phyloP scores from a whole-genome alignment of 1,140 invertebrate species.

The Macrobrachium rosenbergii region DNA sequence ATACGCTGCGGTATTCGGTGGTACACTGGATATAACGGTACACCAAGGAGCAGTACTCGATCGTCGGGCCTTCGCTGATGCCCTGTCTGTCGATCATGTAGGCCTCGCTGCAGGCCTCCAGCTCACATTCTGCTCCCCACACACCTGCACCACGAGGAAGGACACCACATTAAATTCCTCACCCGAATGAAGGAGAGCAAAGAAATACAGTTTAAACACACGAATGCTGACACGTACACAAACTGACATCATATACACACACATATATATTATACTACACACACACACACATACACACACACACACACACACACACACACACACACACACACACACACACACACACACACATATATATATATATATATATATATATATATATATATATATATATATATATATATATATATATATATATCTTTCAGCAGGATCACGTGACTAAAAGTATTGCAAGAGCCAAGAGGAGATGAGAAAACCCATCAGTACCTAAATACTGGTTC shows the following conservation, averaged over 20 bases:
- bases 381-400: too few species aligned
- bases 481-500: too few species aligned
- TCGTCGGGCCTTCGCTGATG: slow-evolving; percentile 31
- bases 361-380: too few species aligned
- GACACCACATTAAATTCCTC: too few species aligned
- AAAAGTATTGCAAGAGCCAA: too few species aligned
- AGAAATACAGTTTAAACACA: background rate
- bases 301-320: slow-evolving; percentile 11
- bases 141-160: slow-evolving; percentile 29
- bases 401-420: too few species aligned
- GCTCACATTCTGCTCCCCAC: slow-evolving; percentile 27
- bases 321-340: slow-evolving; percentile 11
- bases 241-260: too few species aligned
- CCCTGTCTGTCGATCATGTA: slow-evolving; percentile 8
- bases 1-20: slow-evolving; percentile 21
- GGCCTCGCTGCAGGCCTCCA: slow-evolving; percentile 28
- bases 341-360: background rate
- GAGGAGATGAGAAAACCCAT: too few species aligned
- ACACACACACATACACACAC: too few species aligned
- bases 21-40: slow-evolving; percentile 45
- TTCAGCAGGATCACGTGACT: too few species aligned
- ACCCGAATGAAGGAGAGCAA: background rate
- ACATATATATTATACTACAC: too few species aligned
- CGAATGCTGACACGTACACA: background rate
- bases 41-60: slow-evolving; percentile 54